Evolutionary conservation across 2,797 vertebrate species (phyloP), one percentile per base, ranked within the genome.

Genomic region (Muraenolepis orangiensis): DNA sequence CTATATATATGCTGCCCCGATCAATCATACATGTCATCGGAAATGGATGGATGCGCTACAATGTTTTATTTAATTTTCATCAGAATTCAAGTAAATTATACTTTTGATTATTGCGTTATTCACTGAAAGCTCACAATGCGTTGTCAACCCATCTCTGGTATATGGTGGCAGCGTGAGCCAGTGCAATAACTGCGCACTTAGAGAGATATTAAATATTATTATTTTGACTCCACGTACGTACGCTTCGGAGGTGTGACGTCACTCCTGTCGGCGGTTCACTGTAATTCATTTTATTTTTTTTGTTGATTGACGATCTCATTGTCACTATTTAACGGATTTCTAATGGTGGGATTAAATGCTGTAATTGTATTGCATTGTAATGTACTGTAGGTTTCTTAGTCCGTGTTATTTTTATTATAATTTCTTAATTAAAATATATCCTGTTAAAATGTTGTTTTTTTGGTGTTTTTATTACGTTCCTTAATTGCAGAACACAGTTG

Each of bases 391-490:
- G 64, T 80, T 80, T 89, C 85, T 81, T 91, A 81, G 75, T 77
- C 84, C 90, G 81, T 88, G 85, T 71, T 85, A 67, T 87, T 86
- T 88, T 86, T 89, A 86, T 84, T 89, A 88, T 91, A 66, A 89
- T 89, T 92, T 91, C 82, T 75, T 89, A 88, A 93, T 91, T 91
- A 93, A 93, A 92, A 66, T 79, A 85, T 87, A 81, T 83, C 76
- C 79, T 86, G 78, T 74, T 74, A 61, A 77, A 79, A 73, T 71
- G 30, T n/a, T n/a, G n/a, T n/a, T n/a, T n/a, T n/a, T n/a, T n/a
- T n/a, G n/a, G n/a, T n/a, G n/a, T 30, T 67, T 67, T 67, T 31
- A 66, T 29, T 67, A 20, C 13, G 13, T 67, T 67, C 6, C 29
- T 30, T 4, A n/a, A 66, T 66, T 28, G 23, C 20, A n/a, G n/a